A percentile compares a stretch with the other conserved stretches of the same genome.
Conservation (phyloP, 2,113 vertebrate genomes). For the Drymodes brunneopygia region DNA sequence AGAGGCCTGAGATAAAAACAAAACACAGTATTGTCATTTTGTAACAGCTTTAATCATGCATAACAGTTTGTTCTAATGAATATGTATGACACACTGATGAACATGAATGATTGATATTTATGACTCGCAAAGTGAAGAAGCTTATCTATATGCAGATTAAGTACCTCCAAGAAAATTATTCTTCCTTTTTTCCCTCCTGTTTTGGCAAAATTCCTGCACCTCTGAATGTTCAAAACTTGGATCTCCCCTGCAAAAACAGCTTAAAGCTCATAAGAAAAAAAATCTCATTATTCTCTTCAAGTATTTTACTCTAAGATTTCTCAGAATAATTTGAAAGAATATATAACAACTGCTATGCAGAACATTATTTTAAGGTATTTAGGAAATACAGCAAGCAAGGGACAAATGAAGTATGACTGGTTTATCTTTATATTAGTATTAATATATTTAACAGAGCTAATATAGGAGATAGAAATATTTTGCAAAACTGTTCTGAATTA, state of each 20-base stretch:
- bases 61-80: constrained; percentile 25
- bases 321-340: neutral
- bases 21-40: constrained; percentile 1
- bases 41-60: constrained; percentile 13
- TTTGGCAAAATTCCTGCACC: neutral
- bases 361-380: neutral
- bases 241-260: neutral
- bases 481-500: neutral
- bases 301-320: neutral
- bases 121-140: constrained; percentile 17
- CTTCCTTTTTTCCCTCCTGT: neutral
- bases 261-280: neutral
- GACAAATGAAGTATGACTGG: neutral
- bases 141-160: constrained; percentile 54
- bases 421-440: neutral
- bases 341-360: neutral
- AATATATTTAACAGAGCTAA: neutral
- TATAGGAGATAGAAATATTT: neutral
- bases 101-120: constrained; percentile 48
- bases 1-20: neutral
- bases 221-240: neutral
- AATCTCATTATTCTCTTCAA: neutral
- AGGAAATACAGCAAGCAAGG: neutral
- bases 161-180: constrained; percentile 15
- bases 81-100: constrained; percentile 54